Conservation (phyloP, 1,140 invertebrate genomes). For the Eriosoma lanigerum region DNA sequence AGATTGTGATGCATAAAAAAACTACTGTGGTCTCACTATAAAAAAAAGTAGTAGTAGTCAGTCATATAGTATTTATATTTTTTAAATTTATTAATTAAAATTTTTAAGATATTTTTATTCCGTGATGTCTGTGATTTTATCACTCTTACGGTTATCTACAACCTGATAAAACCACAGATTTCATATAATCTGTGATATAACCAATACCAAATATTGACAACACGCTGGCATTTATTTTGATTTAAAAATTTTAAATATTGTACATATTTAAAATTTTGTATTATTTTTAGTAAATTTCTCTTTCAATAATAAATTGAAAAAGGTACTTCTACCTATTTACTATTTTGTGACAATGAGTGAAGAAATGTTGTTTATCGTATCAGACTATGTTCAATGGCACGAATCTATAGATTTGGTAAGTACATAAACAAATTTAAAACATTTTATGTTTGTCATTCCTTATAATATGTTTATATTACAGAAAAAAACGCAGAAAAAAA, state of each 20-base stretch:
- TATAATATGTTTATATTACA: background rate
- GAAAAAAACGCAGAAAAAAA: conserved; percentile 33
- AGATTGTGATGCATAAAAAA: too few species aligned
- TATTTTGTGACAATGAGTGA: conserved; percentile 4
- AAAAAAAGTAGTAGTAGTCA: too few species aligned
- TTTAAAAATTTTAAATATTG: background rate
- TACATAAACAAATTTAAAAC: background rate
- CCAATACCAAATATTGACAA: conserved; percentile 32
- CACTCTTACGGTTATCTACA: too few species aligned
- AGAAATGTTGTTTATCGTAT: conserved; percentile 38
- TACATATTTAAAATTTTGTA: background rate
- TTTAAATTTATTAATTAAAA: too few species aligned
- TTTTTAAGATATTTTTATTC: too few species aligned
- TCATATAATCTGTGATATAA: too few species aligned
- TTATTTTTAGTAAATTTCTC: background rate
- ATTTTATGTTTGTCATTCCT: background rate
- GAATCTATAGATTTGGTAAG: conserved; percentile 20
- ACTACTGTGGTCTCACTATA: too few species aligned
- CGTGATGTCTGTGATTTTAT: too few species aligned
- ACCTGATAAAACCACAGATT: too few species aligned
- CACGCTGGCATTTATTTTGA: conserved; percentile 26
- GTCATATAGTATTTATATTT: too few species aligned
- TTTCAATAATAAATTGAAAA: background rate
- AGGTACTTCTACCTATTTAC: background rate
- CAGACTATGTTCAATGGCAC: conserved; percentile 24